A percentile compares a stretch with the other conserved stretches of the same genome.
phyloP scores from a whole-genome alignment of 2,888 invertebrate species.

The Drosophila aldrichi region DNA sequence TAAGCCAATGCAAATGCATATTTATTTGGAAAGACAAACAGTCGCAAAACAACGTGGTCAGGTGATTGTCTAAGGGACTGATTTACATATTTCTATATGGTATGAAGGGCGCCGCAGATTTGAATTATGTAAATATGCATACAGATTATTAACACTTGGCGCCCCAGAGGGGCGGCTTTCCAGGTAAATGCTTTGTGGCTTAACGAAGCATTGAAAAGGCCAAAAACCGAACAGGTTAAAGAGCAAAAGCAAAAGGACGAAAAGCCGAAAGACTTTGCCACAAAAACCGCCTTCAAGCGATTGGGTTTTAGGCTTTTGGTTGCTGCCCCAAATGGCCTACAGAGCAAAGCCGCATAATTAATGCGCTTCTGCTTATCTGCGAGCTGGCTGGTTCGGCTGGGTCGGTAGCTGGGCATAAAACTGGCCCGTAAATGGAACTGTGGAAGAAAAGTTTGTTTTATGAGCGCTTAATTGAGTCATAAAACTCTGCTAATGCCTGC shows the following conservation, averaged over 20 bases:
- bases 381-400: constrained; percentile 1
- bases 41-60: constrained; percentile 12
- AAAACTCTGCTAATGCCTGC: constrained; percentile 61
- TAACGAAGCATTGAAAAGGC: constrained; percentile 34
- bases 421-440: constrained; percentile 20
- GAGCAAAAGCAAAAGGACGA: constrained; percentile 1
- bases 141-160: constrained; percentile 57
- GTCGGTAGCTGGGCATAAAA: constrained; percentile 34
- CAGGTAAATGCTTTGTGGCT: constrained; percentile 23
- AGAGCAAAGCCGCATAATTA: constrained; percentile 64
- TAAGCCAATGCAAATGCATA: constrained; percentile 8
- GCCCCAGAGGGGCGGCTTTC: constrained; percentile 15
- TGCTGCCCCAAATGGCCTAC: constrained; percentile 29
- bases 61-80: constrained; percentile 5
- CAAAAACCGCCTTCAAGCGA: constrained; percentile 38
- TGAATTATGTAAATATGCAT: constrained; percentile 46
- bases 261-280: constrained; percentile 8
- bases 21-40: constrained; percentile 3
- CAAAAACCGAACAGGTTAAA: constrained; percentile 20
- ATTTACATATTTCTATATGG: constrained; percentile 10
- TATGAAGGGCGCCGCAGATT: constrained; percentile 36
- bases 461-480: constrained; percentile 68
- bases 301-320: constrained; percentile 28
- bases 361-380: constrained; percentile 58
- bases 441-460: constrained; percentile 48